Conservation (phyloP, 1,140 invertebrate species). For the Brachionus manjavacas region DNA sequence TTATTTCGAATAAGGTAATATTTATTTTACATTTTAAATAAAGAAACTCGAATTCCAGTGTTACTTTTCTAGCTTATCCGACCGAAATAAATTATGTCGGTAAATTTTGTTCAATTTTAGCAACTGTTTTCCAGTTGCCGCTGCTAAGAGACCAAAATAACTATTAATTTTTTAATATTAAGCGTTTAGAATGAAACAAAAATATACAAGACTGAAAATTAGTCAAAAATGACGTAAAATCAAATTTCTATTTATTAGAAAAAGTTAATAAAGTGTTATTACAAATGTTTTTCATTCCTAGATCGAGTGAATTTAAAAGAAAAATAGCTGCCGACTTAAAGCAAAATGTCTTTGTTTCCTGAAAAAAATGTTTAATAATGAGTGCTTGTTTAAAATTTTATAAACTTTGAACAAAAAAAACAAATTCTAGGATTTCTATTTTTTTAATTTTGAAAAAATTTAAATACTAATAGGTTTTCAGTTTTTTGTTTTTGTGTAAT, state of each 20-base stretch:
- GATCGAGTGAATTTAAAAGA: no score
- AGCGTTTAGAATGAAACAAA: neutral
- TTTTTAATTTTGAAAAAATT: neutral
- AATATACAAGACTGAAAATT: neutral
- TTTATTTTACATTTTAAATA: neutral
- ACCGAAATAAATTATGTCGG: neutral
- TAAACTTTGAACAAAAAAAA: neutral
- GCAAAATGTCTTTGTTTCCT: neutral
- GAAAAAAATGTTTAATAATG: neutral
- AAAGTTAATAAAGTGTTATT: neutral
- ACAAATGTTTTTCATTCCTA: neutral
- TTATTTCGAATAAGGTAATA: neutral
- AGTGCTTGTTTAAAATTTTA: neutral
- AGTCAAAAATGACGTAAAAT: neutral
- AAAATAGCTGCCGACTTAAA: neutral
- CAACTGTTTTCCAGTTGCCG: neutral
- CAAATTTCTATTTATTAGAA: neutral
- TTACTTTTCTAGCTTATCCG: neutral
- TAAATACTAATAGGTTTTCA: neutral
- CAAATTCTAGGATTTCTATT: neutral
- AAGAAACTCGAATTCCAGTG: neutral
- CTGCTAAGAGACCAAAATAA: neutral
- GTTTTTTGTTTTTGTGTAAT: neutral
- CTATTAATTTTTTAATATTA: neutral
- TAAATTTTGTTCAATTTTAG: neutral